These are phyloP conservation scores for Oedothorax gibbosus DNA, from an alignment of 1,140 invertebrate genomes.

Conservation along the genomic window DNA sequence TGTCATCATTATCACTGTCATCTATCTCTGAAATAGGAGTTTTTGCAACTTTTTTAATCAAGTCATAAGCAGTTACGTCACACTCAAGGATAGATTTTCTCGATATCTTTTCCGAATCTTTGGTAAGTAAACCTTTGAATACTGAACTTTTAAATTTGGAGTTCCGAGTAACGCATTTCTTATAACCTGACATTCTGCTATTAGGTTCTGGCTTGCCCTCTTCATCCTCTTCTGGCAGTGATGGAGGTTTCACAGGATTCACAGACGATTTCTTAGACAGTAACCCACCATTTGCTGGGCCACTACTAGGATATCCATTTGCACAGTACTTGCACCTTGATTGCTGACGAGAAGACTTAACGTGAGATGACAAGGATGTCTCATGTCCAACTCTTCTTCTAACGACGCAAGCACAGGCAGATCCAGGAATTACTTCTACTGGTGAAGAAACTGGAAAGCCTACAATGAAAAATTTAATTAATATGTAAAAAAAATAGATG, in stretches of 20 bases:
- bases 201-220: slow-evolving; percentile 36
- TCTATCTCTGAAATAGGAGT: slow-evolving; percentile 60
- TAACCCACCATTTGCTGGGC: slow-evolving; percentile 14
- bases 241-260: slow-evolving; percentile 17
- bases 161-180: slow-evolving; percentile 30
- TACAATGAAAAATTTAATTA: background rate
- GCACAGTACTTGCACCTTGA: slow-evolving; percentile 43
- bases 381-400: slow-evolving; percentile 21
- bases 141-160: slow-evolving; percentile 31
- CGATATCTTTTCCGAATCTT: slow-evolving; percentile 28
- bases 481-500: too few relatives aligned
- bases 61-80: slow-evolving; percentile 85
- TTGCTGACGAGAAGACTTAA: slow-evolving; percentile 19
- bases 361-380: slow-evolving; percentile 21
- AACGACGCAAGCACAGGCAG: slow-evolving; percentile 30
- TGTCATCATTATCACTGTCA: slow-evolving; percentile 67
- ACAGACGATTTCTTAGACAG: background rate
- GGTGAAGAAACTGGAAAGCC: slow-evolving; percentile 39
- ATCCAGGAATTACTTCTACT: slow-evolving; percentile 25
- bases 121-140: slow-evolving; percentile 10
- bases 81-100: slow-evolving; percentile 83
- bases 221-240: slow-evolving; percentile 1
- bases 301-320: background rate
- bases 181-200: slow-evolving; percentile 52
- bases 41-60: slow-evolving; percentile 71